Evolutionary conservation across 2,113 vertebrate genomes (phyloP).

Genomic region (Strigops habroptila): DNA sequence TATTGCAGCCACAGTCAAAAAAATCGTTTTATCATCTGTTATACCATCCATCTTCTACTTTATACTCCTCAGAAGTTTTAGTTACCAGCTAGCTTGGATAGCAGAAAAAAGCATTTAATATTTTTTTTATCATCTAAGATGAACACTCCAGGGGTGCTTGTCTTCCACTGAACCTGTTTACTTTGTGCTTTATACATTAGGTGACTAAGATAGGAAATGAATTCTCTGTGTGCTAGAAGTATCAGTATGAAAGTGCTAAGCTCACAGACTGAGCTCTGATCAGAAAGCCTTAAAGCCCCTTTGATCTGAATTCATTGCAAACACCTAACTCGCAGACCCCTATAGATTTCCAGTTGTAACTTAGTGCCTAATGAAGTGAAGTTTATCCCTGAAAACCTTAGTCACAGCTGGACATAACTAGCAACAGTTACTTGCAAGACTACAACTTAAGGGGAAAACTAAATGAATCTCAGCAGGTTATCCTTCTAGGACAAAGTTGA

Average conservation of each 20-base stretch:
- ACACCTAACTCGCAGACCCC: slow-evolving; percentile 17
- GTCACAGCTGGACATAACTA: slow-evolving; percentile 61
- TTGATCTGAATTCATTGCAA: slow-evolving; percentile 65
- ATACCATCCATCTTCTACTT: not conserved
- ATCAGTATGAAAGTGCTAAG: slow-evolving; percentile 27
- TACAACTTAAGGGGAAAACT: slow-evolving; percentile 36
- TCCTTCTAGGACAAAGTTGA: slow-evolving; percentile 42
- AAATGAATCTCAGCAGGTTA: slow-evolving; percentile 60
- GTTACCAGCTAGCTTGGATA: not conserved
- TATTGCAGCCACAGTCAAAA: not conserved
- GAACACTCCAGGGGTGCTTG: not conserved
- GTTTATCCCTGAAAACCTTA: slow-evolving; percentile 64
- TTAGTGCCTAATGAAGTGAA: slow-evolving; percentile 65
- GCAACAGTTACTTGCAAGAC: slow-evolving; percentile 56
- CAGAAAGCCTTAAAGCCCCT: slow-evolving; percentile 27
- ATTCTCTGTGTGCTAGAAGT: slow-evolving; percentile 6
- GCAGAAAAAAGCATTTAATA: not conserved
- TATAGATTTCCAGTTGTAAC: slow-evolving; percentile 46
- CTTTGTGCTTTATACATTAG: slow-evolving; percentile 39
- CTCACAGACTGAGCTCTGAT: slow-evolving; percentile 46
- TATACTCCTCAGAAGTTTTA: not conserved
- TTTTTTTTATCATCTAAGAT: slow-evolving; percentile 9
- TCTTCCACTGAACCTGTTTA: slow-evolving; percentile 41
- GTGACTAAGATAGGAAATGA: slow-evolving; percentile 28
- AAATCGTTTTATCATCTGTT: not conserved